Percentiles rank a stretch among this genome's conserved stretches.
Evolutionary conservation across 2,888 invertebrate genomes (phyloP).

Genomic region (Lasius fuliginosus): DNA sequence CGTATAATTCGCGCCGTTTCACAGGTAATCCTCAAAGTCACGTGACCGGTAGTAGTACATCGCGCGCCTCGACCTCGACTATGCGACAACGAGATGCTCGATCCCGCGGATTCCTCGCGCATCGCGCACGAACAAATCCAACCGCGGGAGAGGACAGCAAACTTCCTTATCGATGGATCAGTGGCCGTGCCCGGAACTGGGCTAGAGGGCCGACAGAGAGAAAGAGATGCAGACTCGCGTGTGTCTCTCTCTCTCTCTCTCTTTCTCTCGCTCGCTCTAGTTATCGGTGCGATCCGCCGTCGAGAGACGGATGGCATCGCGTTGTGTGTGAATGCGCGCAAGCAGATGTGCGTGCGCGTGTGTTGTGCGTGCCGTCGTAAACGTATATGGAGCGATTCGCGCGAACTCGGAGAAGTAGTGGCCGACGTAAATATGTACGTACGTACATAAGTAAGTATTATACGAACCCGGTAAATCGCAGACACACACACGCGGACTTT

Average conservation of each 20-base stretch:
- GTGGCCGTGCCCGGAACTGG: conserved; percentile 78
- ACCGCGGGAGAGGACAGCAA: conserved; percentile 70
- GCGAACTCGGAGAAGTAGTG: background rate
- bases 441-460: conserved; percentile 28
- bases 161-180: conserved; percentile 80
- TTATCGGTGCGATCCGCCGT: conserved; percentile 64
- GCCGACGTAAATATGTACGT: conserved; percentile 3
- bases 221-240: background rate
- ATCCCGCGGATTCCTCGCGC: conserved; percentile 48
- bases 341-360: conserved; percentile 38
- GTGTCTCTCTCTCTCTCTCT: conserved; percentile 13
- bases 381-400: conserved; percentile 18
- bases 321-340: conserved; percentile 54
- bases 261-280: background rate
- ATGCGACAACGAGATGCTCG: conserved; percentile 52
- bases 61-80: conserved; percentile 37
- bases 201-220: conserved; percentile 70
- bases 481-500: conserved; percentile 67
- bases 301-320: conserved; percentile 59
- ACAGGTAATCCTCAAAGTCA: conserved; percentile 12
- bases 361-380: conserved; percentile 14
- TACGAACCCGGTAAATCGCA: conserved; percentile 73
- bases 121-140: conserved; percentile 47
- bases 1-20: conserved; percentile 27
- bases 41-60: conserved; percentile 35